Conservation (phyloP, 2,888 invertebrate genomes). For the Schizotus pectinicornis region DNA sequence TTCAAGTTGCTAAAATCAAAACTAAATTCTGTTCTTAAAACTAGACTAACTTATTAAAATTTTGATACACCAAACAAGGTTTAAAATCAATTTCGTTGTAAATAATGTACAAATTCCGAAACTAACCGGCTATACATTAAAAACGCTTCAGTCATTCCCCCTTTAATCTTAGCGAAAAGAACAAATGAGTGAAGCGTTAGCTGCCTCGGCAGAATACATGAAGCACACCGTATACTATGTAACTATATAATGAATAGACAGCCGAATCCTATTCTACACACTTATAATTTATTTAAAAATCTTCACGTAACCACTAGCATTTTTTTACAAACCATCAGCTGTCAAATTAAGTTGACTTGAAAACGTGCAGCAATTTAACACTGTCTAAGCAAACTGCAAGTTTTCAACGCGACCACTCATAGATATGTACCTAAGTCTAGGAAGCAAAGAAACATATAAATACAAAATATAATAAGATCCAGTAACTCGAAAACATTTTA, state of each 20-base stretch:
- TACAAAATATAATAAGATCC: constrained; percentile 23
- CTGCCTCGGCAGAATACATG: constrained; percentile 48
- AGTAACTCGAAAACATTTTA: constrained; percentile 24
- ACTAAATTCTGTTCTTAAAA: constrained; percentile 39
- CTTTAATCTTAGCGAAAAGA: constrained; percentile 5
- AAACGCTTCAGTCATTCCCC: constrained; percentile 28
- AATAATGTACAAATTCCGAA: constrained; percentile 49
- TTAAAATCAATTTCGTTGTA: constrained; percentile 51
- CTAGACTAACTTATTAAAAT: constrained; percentile 27
- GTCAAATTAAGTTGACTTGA: constrained; percentile 15
- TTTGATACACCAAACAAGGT: constrained; percentile 46
- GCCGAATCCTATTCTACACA: constrained; percentile 46
- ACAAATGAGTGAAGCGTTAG: constrained; percentile 38
- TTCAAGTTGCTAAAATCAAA: constrained; percentile 45
- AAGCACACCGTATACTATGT: constrained; percentile 50
- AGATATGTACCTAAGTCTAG: constrained; percentile 32
- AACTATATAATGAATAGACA: constrained; percentile 37
- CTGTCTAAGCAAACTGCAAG: neutral
- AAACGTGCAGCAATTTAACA: constrained; percentile 8
- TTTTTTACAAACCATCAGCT: constrained; percentile 35
- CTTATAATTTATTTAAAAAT: constrained; percentile 40
- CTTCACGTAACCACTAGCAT: constrained; percentile 25
- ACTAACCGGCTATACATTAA: constrained; percentile 34
- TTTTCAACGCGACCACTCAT: neutral
- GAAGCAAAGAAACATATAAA: constrained; percentile 30